phyloP scores from a whole-genome alignment of 2,113 vertebrate species.

The Microtus oregoni region DNA sequence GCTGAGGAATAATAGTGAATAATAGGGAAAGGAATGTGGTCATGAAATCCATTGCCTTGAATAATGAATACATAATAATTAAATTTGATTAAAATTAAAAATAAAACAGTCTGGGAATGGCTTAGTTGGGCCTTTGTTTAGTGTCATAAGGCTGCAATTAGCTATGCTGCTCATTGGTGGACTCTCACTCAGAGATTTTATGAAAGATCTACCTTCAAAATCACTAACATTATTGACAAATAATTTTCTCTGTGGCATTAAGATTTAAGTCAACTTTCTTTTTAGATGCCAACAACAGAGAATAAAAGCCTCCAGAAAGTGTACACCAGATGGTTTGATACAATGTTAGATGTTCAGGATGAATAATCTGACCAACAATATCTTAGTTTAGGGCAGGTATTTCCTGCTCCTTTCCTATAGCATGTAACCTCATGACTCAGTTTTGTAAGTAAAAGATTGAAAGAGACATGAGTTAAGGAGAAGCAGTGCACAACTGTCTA shows the following conservation, averaged over 20 bases:
- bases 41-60: not conserved
- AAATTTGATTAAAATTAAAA: not conserved
- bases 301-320: not conserved
- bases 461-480: conserved; percentile 41
- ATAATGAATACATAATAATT: not conserved
- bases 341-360: conserved; percentile 24
- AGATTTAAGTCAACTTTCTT: conserved; percentile 19
- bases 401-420: not conserved
- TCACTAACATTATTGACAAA: not conserved
- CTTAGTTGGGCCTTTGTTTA: not conserved
- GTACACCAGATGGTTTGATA: not conserved
- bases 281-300: conserved; percentile 3
- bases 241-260: not conserved
- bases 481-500: not conserved
- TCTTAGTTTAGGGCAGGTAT: conserved; percentile 50
- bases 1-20: not conserved
- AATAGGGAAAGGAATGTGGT: not conserved
- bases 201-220: not conserved
- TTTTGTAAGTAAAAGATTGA: conserved; percentile 31
- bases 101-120: not conserved
- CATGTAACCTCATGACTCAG: conserved; percentile 44
- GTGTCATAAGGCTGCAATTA: not conserved
- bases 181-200: not conserved
- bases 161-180: not conserved
- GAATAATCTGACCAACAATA: conserved; percentile 12